Conservation (phyloP, 1,140 invertebrate genomes). For the Prorops nasuta region DNA sequence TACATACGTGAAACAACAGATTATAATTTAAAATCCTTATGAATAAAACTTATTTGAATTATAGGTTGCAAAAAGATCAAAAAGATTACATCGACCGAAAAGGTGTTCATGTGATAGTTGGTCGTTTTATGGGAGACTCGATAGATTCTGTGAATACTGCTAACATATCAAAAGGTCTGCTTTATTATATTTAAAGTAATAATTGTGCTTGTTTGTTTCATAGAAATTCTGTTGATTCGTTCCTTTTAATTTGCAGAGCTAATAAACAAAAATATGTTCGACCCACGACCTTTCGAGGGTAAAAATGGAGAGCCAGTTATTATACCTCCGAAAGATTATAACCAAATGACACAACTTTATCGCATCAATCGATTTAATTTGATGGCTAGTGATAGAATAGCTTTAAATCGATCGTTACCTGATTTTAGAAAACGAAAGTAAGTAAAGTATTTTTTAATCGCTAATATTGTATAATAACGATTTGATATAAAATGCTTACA, state of each 20-base stretch:
- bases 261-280: slow-evolving; percentile 80
- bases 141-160: slow-evolving; percentile 58
- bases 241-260: slow-evolving; percentile 66
- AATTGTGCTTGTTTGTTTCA: too few relatives aligned
- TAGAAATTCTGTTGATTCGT: too few relatives aligned
- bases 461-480: background rate
- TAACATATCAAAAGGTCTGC: slow-evolving; percentile 69
- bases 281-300: slow-evolving; percentile 72
- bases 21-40: too few relatives aligned
- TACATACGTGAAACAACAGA: too few relatives aligned
- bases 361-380: slow-evolving; percentile 89
- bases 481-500: background rate
- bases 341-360: slow-evolving; percentile 77
- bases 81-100: slow-evolving; percentile 70
- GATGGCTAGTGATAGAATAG: slow-evolving; percentile 87
- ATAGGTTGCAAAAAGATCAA: slow-evolving; percentile 56
- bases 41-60: too few relatives aligned
- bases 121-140: slow-evolving; percentile 76
- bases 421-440: slow-evolving; percentile 79
- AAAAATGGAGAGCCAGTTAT: slow-evolving; percentile 79
- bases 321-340: slow-evolving; percentile 71
- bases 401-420: slow-evolving; percentile 85
- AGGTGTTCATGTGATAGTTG: slow-evolving; percentile 77
- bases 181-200: background rate
- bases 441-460: too few relatives aligned